These are phyloP conservation scores for Drosophila limbata DNA, from an alignment of 2,888 invertebrate species.

Conservation along the genomic window DNA sequence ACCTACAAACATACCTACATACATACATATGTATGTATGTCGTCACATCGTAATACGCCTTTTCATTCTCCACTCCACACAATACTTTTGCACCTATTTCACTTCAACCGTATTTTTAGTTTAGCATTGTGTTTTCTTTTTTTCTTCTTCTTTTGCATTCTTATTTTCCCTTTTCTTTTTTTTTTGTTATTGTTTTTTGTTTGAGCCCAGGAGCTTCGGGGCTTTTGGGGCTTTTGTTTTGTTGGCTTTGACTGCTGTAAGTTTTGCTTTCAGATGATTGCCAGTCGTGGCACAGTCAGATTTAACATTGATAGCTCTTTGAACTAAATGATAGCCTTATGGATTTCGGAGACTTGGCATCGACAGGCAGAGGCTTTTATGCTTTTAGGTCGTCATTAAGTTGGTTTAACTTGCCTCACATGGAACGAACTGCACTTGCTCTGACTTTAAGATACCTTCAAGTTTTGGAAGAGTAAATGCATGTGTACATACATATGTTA, in stretches of 20 bases:
- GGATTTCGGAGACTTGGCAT: constrained; percentile 21
- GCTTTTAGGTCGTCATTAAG: constrained; percentile 26
- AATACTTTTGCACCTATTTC: constrained; percentile 53
- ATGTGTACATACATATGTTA: neutral
- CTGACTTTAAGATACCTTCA: neutral
- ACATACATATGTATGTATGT: constrained; percentile 11
- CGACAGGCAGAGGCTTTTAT: constrained; percentile 13
- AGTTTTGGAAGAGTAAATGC: neutral
- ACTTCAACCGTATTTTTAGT: constrained; percentile 54
- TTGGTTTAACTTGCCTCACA: constrained; percentile 8
- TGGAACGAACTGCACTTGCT: neutral
- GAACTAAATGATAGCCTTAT: constrained; percentile 68
- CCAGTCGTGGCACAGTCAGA: constrained; percentile 41
- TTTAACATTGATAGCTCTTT: constrained; percentile 64
- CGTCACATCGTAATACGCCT: constrained; percentile 26
- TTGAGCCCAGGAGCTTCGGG: constrained; percentile 44
- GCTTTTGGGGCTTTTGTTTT: constrained; percentile 56
- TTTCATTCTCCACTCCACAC: constrained; percentile 15
- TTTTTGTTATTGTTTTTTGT: constrained; percentile 28
- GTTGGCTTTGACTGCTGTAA: constrained; percentile 73
- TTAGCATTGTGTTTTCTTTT: constrained; percentile 53
- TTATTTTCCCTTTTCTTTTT: constrained; percentile 15
- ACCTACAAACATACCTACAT: too few species aligned
- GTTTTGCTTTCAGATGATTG: constrained; percentile 73
- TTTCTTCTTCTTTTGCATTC: constrained; percentile 7